Conservation (phyloP, 2,888 invertebrate genomes). For the Heliconius ismenius region DNA sequence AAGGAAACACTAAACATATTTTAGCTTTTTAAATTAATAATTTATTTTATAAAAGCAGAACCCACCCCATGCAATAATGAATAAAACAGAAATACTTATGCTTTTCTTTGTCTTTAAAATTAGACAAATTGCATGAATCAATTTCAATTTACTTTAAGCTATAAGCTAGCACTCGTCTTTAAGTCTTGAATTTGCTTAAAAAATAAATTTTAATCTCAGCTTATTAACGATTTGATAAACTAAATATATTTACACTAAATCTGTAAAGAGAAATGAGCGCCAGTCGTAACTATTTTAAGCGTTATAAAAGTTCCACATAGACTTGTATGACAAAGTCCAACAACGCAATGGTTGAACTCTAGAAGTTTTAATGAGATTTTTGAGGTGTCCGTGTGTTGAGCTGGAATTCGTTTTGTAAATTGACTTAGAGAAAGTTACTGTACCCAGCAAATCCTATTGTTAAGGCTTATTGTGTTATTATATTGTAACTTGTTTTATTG, state of each 20-base stretch:
- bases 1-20: no score
- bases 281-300: slow-evolving; percentile 6
- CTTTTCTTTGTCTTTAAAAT: not conserved
- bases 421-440: slow-evolving; percentile 61
- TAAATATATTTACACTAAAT: not conserved
- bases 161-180: not conserved
- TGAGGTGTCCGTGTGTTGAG: slow-evolving; percentile 57
- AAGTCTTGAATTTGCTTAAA: not conserved
- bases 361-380: slow-evolving; percentile 73
- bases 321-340: slow-evolving; percentile 19
- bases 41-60: no score
- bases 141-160: not conserved
- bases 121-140: not conserved
- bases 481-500: not conserved
- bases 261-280: not conserved
- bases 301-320: slow-evolving; percentile 8
- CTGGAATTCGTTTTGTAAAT: slow-evolving; percentile 61
- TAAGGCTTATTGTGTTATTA: slow-evolving; percentile 2
- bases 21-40: no score
- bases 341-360: slow-evolving; percentile 34
- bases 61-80: not conserved
- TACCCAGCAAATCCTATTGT: slow-evolving; percentile 7
- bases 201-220: not conserved
- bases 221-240: not conserved
- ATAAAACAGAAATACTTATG: not conserved